Base-by-base conservation (phyloP, 2,113 vertebrate genomes). In the Labeo catla region DNA sequence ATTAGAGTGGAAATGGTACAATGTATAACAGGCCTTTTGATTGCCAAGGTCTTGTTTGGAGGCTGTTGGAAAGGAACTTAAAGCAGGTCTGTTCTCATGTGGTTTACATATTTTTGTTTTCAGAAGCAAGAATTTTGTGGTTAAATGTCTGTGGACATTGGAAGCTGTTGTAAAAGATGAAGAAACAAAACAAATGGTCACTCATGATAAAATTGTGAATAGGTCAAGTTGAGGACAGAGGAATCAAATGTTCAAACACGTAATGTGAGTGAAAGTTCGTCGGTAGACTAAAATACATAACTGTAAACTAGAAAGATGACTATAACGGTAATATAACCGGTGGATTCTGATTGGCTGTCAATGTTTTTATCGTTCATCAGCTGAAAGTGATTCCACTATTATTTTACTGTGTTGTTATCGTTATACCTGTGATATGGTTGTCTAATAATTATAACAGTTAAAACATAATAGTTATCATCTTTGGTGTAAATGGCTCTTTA, bases 161-260 rank as follows among this genome's bases (percentile, higher is more conserved):
- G 34, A 66, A 12, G 45, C 47, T 77, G 28, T 70, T 23, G 23
- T 10, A 54, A n/a, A 57, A 70, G 63, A 36, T 87, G 73, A 65
- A 9, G 23, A 85, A 59, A 76, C 45, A 70, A 63, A 76, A 49
- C 57, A 78, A 77, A 86, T 77, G 70, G 79, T 86, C 45, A 43
- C 19, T 39, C 10, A n/a, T 47, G 36, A 68, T 34, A 36, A 85
- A 59, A 84, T 54, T 36, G 54, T 83, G 19, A 61, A 79, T 21
- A 65, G 34, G 87, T 86, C 81, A 76, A 52, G 52, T 72, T 86
- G 63, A 87, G 86, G 90, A 80, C 85, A 88, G 59, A 39, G 77
- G 21, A 16, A 84, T 81, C 85, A 54, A 73, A 36, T 70, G 11
- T 36, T 28, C 61, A 79, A 52, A 36, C 39, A 52, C 59, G 28